Percentiles rank a stretch among this genome's conserved stretches.
These are phyloP conservation scores for Serrognathus titanus DNA, from an alignment of 2,888 invertebrate species.

Conservation along the genomic window DNA sequence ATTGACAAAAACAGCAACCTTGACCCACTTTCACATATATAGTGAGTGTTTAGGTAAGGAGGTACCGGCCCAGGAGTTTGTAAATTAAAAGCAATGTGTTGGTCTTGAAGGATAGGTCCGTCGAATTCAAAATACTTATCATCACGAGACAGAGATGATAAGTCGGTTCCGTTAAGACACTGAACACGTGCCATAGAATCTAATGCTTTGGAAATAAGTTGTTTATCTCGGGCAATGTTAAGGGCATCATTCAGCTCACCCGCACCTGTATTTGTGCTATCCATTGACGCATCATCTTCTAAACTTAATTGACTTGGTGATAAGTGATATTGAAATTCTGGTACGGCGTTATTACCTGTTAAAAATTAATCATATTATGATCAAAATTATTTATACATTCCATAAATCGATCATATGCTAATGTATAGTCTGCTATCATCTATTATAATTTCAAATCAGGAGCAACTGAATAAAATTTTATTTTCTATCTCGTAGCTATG, in stretches of 20 bases:
- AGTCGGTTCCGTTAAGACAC: slow-evolving; percentile 43
- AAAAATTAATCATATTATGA: slow-evolving; percentile 8
- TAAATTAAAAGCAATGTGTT: slow-evolving; percentile 70
- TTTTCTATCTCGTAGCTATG: no score
- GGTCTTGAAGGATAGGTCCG: slow-evolving; percentile 66
- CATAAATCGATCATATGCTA: no score
- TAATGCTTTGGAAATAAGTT: slow-evolving; percentile 62
- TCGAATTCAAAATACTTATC: slow-evolving; percentile 50
- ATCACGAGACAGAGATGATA: slow-evolving; percentile 32
- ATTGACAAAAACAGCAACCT: slow-evolving; percentile 85
- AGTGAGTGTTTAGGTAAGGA: slow-evolving; percentile 88
- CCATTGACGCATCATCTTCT: slow-evolving; percentile 58
- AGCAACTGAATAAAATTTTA: no score
- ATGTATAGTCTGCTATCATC: no score
- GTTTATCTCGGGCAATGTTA: slow-evolving; percentile 61
- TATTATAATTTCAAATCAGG: no score
- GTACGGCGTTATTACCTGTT: slow-evolving; percentile 35
- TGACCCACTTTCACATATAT: slow-evolving; percentile 93
- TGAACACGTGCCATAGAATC: slow-evolving; percentile 62
- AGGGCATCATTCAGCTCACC: slow-evolving; percentile 58
- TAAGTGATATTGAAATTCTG: slow-evolving; percentile 43
- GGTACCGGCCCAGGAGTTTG: slow-evolving; percentile 77
- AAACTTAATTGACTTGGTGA: slow-evolving; percentile 51
- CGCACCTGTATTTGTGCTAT: slow-evolving; percentile 50
- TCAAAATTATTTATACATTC: no score